Conservation (phyloP, 2,797 vertebrate species). For the Capromys pilorides region DNA sequence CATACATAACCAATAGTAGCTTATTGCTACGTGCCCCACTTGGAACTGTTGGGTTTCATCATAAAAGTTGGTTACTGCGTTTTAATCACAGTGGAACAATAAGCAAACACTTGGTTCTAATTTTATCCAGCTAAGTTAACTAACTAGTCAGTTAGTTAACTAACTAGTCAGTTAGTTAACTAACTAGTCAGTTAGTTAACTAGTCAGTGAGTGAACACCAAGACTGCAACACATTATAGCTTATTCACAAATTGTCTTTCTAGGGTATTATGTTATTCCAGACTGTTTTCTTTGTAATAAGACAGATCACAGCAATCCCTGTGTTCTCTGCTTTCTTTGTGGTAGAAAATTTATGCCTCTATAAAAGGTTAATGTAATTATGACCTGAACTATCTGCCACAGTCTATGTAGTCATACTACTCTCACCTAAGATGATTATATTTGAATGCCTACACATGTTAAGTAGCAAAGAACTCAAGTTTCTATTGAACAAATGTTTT, state of each 20-base stretch:
- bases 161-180: too few relatives aligned
- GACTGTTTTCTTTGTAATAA: too few relatives aligned
- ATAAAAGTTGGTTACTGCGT: not conserved
- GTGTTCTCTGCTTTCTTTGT: not conserved
- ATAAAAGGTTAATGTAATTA: not conserved
- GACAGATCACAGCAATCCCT: not conserved
- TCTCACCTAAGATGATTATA: not conserved
- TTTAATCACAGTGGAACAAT: not conserved
- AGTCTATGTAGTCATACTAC: not conserved
- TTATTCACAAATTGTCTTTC: not conserved
- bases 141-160: too few relatives aligned
- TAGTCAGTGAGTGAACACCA: not conserved
- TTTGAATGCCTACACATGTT: not conserved
- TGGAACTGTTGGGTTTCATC: not conserved
- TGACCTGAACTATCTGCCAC: not conserved
- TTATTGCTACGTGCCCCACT: not conserved
- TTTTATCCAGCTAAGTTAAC: conserved; percentile 25
- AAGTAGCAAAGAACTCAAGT: not conserved
- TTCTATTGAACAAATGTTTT: conserved; percentile 4
- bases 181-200: too few relatives aligned
- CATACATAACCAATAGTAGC: not conserved
- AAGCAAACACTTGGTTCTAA: not conserved
- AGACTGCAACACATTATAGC: not conserved
- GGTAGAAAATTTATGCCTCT: conserved; percentile 31
- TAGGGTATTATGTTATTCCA: not conserved